Conservation (phyloP, 2,113 vertebrate genomes). For the Calidris pygmaea region DNA sequence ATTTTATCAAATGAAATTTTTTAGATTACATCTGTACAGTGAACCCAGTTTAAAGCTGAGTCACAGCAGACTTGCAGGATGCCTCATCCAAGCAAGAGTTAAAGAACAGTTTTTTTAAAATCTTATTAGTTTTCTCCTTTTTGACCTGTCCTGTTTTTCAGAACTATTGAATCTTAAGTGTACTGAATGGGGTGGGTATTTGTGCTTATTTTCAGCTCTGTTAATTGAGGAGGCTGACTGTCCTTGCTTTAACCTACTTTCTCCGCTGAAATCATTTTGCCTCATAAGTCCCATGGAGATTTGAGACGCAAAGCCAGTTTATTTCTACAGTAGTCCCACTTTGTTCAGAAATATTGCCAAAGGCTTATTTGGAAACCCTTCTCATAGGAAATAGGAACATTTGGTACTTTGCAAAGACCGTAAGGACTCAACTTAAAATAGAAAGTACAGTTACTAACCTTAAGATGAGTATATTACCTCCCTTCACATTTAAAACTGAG, state of each 20-base stretch:
- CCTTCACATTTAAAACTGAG: neutral
- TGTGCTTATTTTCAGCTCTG: neutral
- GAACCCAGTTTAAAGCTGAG: neutral
- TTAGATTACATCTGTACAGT: neutral
- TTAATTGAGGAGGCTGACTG: neutral
- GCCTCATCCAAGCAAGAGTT: neutral
- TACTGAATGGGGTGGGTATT: neutral
- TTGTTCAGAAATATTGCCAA: constrained; percentile 50
- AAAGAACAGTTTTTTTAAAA: neutral
- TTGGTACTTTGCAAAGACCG: neutral
- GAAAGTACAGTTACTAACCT: neutral
- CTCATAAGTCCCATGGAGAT: constrained; percentile 42
- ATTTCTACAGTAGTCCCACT: constrained; percentile 51
- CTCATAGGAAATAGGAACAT: constrained; percentile 18
- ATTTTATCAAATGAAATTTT: neutral
- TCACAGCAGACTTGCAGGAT: neutral
- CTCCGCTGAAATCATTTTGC: constrained; percentile 42
- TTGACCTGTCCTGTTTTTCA: neutral
- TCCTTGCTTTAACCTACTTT: constrained; percentile 67
- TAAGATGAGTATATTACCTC: neutral
- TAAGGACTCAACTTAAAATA: constrained; percentile 15
- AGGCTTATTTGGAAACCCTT: constrained; percentile 61
- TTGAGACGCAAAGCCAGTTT: constrained; percentile 64
- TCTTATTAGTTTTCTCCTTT: neutral
- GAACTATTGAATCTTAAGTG: neutral